Base-by-base conservation (phyloP, 2,888 invertebrate genomes). In the Eucera pruinosa region DNA sequence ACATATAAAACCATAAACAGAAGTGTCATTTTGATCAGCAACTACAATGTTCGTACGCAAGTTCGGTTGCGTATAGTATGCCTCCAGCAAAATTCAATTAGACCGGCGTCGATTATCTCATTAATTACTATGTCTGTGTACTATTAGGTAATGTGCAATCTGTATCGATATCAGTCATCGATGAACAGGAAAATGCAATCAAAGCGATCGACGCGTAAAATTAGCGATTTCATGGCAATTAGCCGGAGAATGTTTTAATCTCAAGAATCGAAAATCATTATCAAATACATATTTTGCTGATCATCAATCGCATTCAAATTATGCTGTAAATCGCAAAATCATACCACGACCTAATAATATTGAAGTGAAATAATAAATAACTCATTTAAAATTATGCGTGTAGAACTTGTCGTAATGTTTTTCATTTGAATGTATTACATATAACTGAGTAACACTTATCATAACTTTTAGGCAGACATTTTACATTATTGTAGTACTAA, bases 61-160 rank as follows among this genome's bases (percentile, higher is more conserved):
- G n/a, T 58, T 25, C 30, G 33, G 7, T 2, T 30, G 45, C 7
- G 15, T 36, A 25, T 20, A 13, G 36, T 47, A 30, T 52, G 52
- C 45, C n/a, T 11, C 13, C 36, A 25, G 36, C 45, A 41, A 65
- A 62, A 65, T 67, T 57, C 50, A 80, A 80, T 74, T 74, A 72
- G 27, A n/a, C 13, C 43, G 11, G 52, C 48, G 47, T 50, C 76
- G 61, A 73, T 72, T 70, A 70, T 70, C 54, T 65, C 60, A 61
- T 77, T 70, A 82, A 80, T 80, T 74, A 75, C 74, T 61, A 52
- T 60, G 41, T 61, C 52, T 61, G 60, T 43, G 54, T 66, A 64
- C 62, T 55, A 65, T 70, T 81, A 81, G 52, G 54, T 45, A 39
- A 69, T 48, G 36, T 18, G 20, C 50, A 65, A 70, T 43, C 62